Conservation (phyloP, 2,888 invertebrate species). For the Eurytoma adleriae region DNA sequence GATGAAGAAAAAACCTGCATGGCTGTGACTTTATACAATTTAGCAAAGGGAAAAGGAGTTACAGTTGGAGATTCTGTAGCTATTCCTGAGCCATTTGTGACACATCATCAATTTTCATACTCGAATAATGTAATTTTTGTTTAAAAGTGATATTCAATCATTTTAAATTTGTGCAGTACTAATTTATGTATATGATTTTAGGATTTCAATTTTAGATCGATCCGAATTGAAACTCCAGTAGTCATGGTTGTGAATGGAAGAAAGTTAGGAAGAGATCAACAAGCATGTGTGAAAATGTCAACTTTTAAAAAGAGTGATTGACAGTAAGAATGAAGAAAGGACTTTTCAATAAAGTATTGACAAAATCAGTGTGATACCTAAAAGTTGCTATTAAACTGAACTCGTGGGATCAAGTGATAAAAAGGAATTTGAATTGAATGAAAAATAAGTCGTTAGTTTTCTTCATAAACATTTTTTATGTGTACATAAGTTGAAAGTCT, state of each 20-base stretch:
- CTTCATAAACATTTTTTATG: constrained; percentile 52
- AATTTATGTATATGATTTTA: constrained; percentile 73
- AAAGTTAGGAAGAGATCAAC: constrained; percentile 82
- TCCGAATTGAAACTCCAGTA: constrained; percentile 88
- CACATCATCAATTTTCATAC: constrained; percentile 79
- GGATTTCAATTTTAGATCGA: constrained; percentile 84
- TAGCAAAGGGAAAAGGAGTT: constrained; percentile 88
- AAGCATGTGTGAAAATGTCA: constrained; percentile 82
- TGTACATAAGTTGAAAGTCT: constrained; percentile 47
- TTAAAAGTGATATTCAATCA: background rate
- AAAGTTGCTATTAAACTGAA: background rate
- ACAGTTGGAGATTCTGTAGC: constrained; percentile 91
- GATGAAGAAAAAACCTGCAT: constrained; percentile 85
- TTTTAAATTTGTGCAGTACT: constrained; percentile 14
- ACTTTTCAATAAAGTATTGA: background rate
- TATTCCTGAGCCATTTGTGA: constrained; percentile 85
- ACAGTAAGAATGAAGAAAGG: constrained; percentile 42
- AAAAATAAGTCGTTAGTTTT: constrained; percentile 28
- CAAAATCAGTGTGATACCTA: constrained; percentile 21
- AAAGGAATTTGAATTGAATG: constrained; percentile 36
- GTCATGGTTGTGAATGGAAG: constrained; percentile 87
- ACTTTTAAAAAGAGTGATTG: constrained; percentile 81
- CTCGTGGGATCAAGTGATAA: constrained; percentile 9
- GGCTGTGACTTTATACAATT: constrained; percentile 89
- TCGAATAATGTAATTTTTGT: constrained; percentile 77